Evolutionary conservation across 2,888 invertebrate genomes (phyloP).

Genomic region (Diarsia brunnea): DNA sequence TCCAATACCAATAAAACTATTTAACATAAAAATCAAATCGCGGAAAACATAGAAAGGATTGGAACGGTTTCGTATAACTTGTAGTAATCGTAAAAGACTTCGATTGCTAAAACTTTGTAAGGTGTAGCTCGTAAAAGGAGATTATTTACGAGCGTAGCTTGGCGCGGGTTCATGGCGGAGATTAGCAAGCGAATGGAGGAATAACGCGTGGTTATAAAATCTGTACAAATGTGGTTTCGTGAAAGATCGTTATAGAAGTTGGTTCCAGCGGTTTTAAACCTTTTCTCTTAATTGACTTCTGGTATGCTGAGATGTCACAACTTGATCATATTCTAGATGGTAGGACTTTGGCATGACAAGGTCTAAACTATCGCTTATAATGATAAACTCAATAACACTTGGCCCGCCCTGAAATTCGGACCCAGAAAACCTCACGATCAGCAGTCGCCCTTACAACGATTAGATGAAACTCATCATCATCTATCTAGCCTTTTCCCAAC

Average conservation of each 20-base stretch:
- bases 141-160: conserved; percentile 74
- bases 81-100: conserved; percentile 79
- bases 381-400: neutral
- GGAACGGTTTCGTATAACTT: conserved; percentile 66
- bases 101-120: conserved; percentile 81
- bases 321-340: neutral
- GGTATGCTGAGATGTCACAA: neutral
- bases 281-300: neutral
- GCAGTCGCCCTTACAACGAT: neutral
- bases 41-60: conserved; percentile 55
- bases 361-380: no score
- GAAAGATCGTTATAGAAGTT: neutral
- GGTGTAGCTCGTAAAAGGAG: conserved; percentile 75
- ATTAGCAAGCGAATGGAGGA: conserved; percentile 38
- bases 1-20: conserved; percentile 58
- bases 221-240: neutral
- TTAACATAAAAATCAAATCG: conserved; percentile 59
- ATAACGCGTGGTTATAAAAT: conserved; percentile 9
- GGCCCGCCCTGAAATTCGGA: neutral
- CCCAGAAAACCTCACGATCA: neutral
- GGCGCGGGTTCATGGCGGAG: conserved; percentile 27
- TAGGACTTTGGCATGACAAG: no score
- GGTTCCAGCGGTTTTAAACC: neutral
- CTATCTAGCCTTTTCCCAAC: no score
- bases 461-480: no score